Conservation (phyloP, 2,797 vertebrate genomes). For the Decapterus maruadsi region DNA sequence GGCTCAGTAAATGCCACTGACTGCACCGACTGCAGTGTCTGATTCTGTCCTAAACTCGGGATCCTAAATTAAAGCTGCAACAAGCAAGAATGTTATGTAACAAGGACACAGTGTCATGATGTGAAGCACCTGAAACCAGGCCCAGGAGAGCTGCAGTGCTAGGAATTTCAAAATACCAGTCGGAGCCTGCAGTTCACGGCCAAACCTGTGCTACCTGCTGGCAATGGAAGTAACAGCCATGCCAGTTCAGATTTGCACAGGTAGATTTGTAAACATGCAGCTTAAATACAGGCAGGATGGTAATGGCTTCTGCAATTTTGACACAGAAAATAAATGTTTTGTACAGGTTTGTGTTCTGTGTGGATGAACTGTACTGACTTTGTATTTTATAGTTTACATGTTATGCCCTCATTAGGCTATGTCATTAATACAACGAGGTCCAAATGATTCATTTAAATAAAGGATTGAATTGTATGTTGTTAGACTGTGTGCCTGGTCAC, state of each 20-base stretch:
- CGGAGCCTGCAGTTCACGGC: conserved; percentile 6
- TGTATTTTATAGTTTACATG: not conserved
- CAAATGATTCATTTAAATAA: too few relatives aligned
- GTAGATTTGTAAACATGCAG: not conserved
- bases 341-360: too few relatives aligned
- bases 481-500: too few relatives aligned
- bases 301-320: not conserved
- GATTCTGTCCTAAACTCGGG: conserved; percentile 40
- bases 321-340: not conserved
- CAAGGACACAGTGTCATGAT: conserved; percentile 34
- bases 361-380: too few relatives aligned
- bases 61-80: conserved; percentile 50
- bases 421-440: not conserved
- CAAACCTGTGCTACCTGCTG: not conserved
- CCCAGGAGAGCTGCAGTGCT: conserved; percentile 22
- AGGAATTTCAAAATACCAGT: conserved; percentile 6
- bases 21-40: conserved; percentile 36
- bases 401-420: not conserved
- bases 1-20: conserved; percentile 30
- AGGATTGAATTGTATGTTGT: too few relatives aligned
- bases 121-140: conserved; percentile 40
- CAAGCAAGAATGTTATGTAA: conserved; percentile 40
- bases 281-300: not conserved
- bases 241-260: not conserved
- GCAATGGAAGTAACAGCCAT: conserved; percentile 11